These are phyloP conservation scores for Hydriomena furcata DNA, from an alignment of 2,888 invertebrate genomes.

Conservation along the genomic window DNA sequence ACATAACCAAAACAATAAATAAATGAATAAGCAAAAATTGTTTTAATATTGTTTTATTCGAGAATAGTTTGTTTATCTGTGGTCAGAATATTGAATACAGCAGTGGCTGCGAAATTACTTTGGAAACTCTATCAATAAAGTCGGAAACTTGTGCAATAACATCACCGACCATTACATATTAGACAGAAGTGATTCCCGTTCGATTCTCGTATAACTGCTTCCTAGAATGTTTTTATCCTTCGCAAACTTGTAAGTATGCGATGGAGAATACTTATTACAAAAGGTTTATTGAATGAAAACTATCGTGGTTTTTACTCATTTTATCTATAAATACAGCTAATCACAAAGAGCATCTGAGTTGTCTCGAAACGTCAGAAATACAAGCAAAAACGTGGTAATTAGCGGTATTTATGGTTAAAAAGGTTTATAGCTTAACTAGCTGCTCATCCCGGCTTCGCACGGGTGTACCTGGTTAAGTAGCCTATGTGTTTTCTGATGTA, in stretches of 20 bases:
- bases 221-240: neutral
- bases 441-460: no score
- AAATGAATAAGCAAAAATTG: neutral
- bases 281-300: no score
- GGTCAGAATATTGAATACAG: constrained; percentile 52
- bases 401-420: no score
- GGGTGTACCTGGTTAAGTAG: no score
- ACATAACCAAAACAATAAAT: neutral
- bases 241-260: neutral
- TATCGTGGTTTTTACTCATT: no score
- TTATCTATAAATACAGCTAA: no score
- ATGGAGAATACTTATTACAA: neutral
- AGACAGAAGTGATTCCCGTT: constrained; percentile 54
- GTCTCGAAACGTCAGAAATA: no score
- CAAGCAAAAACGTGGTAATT: no score
- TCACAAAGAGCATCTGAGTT: no score
- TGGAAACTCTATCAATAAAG: constrained; percentile 78
- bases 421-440: no score
- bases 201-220: constrained; percentile 14
- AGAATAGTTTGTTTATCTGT: constrained; percentile 37
- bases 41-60: constrained; percentile 8
- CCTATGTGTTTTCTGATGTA: no score
- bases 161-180: constrained; percentile 66
- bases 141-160: constrained; percentile 76
- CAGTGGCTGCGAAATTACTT: constrained; percentile 68